Conservation (phyloP, 2,888 invertebrate species). For the Drosophila ezoana region DNA sequence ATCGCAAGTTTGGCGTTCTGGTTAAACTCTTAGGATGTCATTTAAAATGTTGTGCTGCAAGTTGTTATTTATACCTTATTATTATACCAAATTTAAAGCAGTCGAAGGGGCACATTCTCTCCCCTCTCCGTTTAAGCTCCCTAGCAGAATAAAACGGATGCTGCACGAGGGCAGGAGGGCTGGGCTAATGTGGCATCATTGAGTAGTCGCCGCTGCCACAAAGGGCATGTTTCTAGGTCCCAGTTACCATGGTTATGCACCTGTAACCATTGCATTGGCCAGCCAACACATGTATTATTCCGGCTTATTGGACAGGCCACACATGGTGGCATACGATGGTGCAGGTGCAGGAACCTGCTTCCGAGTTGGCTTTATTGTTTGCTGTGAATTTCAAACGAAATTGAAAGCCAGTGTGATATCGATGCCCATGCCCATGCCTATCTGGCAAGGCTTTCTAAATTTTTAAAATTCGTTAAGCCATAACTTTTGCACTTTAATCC, state of each 20-base stretch:
- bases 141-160: background rate
- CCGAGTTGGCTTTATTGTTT: slow-evolving; percentile 1
- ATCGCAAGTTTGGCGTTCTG: too few species aligned
- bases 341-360: background rate
- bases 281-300: slow-evolving; percentile 18
- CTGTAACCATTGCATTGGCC: background rate
- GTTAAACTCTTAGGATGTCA: too few species aligned
- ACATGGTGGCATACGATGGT: background rate
- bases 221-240: slow-evolving; percentile 10
- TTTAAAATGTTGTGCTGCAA: too few species aligned
- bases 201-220: slow-evolving; percentile 5
- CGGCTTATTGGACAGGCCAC: slow-evolving; percentile 34
- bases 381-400: slow-evolving; percentile 14
- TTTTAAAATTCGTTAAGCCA: too few species aligned
- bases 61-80: too few species aligned
- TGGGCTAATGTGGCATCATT: slow-evolving; percentile 1
- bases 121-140: too few species aligned
- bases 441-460: too few species aligned
- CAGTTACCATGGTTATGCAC: slow-evolving; percentile 14
- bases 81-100: too few species aligned
- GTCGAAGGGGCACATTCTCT: too few species aligned
- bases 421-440: too few species aligned
- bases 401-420: background rate
- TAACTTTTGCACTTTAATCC: too few species aligned
- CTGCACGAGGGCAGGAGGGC: background rate